These are phyloP conservation scores for Musca domestica DNA, from an alignment of 1,140 invertebrate species.

Conservation along the genomic window DNA sequence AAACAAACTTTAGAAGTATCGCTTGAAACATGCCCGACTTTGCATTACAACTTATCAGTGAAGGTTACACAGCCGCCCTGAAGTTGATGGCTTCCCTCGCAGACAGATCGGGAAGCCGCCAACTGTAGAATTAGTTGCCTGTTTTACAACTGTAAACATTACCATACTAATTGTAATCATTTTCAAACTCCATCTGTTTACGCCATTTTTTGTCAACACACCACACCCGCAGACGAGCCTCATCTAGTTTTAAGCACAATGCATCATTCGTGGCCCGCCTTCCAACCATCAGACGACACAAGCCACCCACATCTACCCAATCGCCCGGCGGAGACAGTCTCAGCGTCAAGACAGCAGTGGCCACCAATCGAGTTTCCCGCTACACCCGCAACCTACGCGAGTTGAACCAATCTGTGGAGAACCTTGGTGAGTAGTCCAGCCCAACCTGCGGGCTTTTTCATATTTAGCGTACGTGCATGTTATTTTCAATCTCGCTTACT, in stretches of 20 bases:
- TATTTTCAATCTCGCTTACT: constrained; percentile 22
- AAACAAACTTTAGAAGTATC: too few relatives aligned
- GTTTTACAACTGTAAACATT: too few relatives aligned
- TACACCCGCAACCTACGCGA: constrained; percentile 63
- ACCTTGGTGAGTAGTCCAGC: constrained; percentile 61
- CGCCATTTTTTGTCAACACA: too few relatives aligned
- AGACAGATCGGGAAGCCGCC: too few relatives aligned
- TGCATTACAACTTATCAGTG: too few relatives aligned
- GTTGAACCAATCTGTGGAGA: constrained; percentile 70
- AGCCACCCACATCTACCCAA: constrained; percentile 71
- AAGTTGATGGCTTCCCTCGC: too few relatives aligned
- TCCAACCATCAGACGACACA: constrained; percentile 80
- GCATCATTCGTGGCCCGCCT: constrained; percentile 84
- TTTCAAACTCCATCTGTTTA: too few relatives aligned
- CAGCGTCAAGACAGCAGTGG: constrained; percentile 55
- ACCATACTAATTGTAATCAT: too few relatives aligned
- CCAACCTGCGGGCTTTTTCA: background rate
- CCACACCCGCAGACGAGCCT: constrained; percentile 59
- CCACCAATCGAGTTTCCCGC: constrained; percentile 43
- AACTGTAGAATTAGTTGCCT: too few relatives aligned
- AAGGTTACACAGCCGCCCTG: too few relatives aligned
- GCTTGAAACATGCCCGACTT: too few relatives aligned
- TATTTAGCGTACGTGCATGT: constrained; percentile 25
- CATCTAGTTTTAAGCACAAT: constrained; percentile 85
- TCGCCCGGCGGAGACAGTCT: constrained; percentile 59